Evolutionary conservation across 2,113 vertebrate species (phyloP).

Genomic region (Papio anubis): DNA sequence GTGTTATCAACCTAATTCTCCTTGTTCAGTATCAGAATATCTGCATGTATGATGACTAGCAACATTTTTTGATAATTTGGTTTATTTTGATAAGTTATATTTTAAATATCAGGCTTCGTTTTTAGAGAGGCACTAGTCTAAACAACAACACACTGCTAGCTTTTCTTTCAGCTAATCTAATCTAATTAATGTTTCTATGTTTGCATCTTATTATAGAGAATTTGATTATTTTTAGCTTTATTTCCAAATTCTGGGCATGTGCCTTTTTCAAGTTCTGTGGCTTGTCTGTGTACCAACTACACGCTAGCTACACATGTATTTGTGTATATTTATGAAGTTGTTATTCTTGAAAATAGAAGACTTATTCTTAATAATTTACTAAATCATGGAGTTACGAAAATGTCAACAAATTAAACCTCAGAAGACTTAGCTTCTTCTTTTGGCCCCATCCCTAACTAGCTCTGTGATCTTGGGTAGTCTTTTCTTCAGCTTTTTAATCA

Average conservation of each 20-base stretch:
- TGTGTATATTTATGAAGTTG: not conserved
- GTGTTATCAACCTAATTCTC: not conserved
- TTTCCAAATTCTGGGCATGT: not conserved
- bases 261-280: not conserved
- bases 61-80: not conserved
- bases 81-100: slow-evolving; percentile 18
- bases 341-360: not conserved
- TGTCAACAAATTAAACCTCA: not conserved
- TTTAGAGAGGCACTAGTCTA: not conserved
- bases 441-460: not conserved
- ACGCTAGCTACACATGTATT: not conserved
- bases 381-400: not conserved
- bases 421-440: not conserved
- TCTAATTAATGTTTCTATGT: slow-evolving; percentile 7
- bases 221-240: slow-evolving; percentile 37
- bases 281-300: not conserved
- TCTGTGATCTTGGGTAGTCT: not conserved
- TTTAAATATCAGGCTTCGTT: slow-evolving; percentile 1
- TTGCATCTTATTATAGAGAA: not conserved
- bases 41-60: not conserved
- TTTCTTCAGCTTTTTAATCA: slow-evolving; percentile 25
- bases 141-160: not conserved
- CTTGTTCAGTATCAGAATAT: not conserved
- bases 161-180: not conserved
- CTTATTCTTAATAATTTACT: not conserved